These are phyloP conservation scores for Eledona agricola DNA, from an alignment of 2,888 invertebrate species.

Conservation along the genomic window DNA sequence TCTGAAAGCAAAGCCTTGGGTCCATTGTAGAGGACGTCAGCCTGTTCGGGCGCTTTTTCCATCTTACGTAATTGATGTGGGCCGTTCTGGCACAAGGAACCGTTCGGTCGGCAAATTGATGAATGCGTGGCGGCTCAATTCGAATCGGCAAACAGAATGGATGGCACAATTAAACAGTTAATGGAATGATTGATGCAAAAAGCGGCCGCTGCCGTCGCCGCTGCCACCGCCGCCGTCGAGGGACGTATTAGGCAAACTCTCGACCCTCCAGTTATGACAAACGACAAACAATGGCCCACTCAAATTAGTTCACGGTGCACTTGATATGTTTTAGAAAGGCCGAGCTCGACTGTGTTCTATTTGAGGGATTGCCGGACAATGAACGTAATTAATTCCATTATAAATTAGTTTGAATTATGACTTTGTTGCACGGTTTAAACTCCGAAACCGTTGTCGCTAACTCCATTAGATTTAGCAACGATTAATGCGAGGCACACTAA, in stretches of 20 bases:
- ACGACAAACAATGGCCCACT: constrained; percentile 53
- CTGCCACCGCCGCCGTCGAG: constrained; percentile 33
- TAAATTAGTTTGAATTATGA: constrained; percentile 37
- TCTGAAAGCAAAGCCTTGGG: too few species aligned
- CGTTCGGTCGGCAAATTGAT: constrained; percentile 56
- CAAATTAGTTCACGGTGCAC: constrained; percentile 53
- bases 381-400: constrained; percentile 37
- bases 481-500: constrained; percentile 16
- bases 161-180: constrained; percentile 62
- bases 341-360: constrained; percentile 30
- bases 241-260: constrained; percentile 37
- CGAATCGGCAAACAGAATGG: constrained; percentile 61
- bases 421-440: constrained; percentile 29
- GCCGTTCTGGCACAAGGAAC: too few species aligned
- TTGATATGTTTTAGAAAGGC: constrained; percentile 37
- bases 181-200: constrained; percentile 62
- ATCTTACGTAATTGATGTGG: too few species aligned
- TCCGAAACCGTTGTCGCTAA: constrained; percentile 10
- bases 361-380: constrained; percentile 39
- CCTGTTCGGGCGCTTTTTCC: too few species aligned
- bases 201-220: constrained; percentile 45
- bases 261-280: constrained; percentile 50
- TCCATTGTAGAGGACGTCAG: too few species aligned
- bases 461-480: constrained; percentile 22
- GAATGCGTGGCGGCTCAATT: constrained; percentile 57